Percentiles rank a stretch among this genome's conserved stretches.
These are phyloP conservation scores for Ptyas mucosa DNA, from an alignment of 2,113 vertebrate genomes.

Conservation along the genomic window DNA sequence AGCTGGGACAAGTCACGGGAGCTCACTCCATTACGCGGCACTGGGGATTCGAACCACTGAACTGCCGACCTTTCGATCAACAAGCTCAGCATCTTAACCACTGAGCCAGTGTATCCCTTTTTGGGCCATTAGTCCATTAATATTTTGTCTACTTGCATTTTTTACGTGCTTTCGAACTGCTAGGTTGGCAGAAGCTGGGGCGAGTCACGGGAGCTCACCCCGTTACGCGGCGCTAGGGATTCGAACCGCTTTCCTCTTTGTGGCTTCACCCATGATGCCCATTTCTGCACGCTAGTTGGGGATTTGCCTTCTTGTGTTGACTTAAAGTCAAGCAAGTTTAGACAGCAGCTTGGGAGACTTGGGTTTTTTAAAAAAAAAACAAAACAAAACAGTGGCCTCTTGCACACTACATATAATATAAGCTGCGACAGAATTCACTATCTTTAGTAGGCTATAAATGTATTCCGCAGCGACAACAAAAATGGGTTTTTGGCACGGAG, in stretches of 20 bases:
- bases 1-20: too few relatives aligned
- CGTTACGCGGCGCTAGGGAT: too few relatives aligned
- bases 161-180: too few relatives aligned
- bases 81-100: too few relatives aligned
- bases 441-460: slow-evolving; percentile 62
- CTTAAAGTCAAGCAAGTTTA: neutral
- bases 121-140: too few relatives aligned
- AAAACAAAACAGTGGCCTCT: slow-evolving; percentile 5
- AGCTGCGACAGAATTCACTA: slow-evolving; percentile 46
- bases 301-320: neutral
- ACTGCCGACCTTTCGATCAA: too few relatives aligned
- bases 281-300: neutral
- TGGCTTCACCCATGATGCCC: neutral
- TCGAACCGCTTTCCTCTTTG: neutral
- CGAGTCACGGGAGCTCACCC: too few relatives aligned
- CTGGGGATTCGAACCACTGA: too few relatives aligned
- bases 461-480: slow-evolving; percentile 44
- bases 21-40: fast-evolving
- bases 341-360: neutral
- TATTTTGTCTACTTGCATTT: too few relatives aligned
- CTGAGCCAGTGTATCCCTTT: too few relatives aligned
- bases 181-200: too few relatives aligned
- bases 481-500: slow-evolving; percentile 65
- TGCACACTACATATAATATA: slow-evolving; percentile 45
- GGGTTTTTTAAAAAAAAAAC: neutral